phyloP scores from a whole-genome alignment of 2,888 invertebrate genomes.

The Nasonia oneida region DNA sequence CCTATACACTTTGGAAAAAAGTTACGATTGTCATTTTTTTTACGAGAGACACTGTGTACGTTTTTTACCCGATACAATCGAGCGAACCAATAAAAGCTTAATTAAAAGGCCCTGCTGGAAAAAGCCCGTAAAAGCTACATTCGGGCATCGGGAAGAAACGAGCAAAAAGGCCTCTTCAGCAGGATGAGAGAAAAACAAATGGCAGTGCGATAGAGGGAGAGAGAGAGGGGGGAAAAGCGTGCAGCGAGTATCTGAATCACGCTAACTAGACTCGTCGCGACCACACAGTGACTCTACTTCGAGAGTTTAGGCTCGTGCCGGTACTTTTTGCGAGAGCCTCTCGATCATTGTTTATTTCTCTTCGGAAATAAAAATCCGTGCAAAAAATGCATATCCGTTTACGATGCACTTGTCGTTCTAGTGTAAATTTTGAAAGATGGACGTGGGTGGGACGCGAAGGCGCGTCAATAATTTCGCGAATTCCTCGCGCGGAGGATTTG shows the following conservation, averaged over 20 bases:
- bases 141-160: background rate
- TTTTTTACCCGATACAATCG: background rate
- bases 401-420: background rate
- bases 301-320: slow-evolving; percentile 15
- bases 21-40: slow-evolving; percentile 11
- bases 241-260: slow-evolving; percentile 13
- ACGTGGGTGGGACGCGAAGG: background rate
- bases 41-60: background rate
- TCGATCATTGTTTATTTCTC: background rate
- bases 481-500: slow-evolving; percentile 28
- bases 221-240: slow-evolving; percentile 21
- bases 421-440: background rate
- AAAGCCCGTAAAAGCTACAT: background rate
- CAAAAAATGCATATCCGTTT: background rate
- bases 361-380: background rate
- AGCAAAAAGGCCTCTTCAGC: background rate
- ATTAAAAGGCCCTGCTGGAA: too few relatives aligned
- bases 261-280: slow-evolving; percentile 41
- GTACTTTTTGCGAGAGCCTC: background rate
- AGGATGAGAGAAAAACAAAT: background rate
- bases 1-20: background rate
- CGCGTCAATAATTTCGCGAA: slow-evolving; percentile 32
- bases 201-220: background rate
- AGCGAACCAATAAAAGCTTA: too few relatives aligned
- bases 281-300: slow-evolving; percentile 16